Percentiles rank a stretch among this genome's conserved stretches.
These are phyloP conservation scores for Varanus salvator DNA, from an alignment of 2,113 vertebrate genomes.

Conservation along the genomic window DNA sequence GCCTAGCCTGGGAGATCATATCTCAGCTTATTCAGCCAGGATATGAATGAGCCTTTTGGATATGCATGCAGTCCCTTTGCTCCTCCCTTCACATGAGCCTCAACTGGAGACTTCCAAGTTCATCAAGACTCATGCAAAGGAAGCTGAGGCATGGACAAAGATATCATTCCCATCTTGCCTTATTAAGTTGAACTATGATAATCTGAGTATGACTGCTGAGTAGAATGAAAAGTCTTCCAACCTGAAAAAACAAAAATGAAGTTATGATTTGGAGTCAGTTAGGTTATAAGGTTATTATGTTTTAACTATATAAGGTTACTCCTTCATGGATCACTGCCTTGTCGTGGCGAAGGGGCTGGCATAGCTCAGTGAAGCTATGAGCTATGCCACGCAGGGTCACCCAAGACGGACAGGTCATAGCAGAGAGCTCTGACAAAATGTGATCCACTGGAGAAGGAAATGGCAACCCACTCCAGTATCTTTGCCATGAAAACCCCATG, in stretches of 20 bases:
- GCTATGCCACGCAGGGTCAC: too few species aligned
- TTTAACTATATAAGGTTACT: too few species aligned
- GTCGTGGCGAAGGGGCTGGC: too few species aligned
- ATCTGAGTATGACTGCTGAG: neutral
- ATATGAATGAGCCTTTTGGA: neutral
- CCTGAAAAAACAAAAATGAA: slow-evolving; percentile 17
- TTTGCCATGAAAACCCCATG: too few species aligned
- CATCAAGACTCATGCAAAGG: neutral
- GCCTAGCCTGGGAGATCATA: neutral
- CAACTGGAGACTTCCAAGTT: neutral
- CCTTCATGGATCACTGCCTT: too few species aligned
- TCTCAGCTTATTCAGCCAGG: neutral
- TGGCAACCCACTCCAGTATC: too few species aligned
- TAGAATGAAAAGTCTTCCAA: slow-evolving; percentile 35
- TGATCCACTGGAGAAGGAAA: too few species aligned
- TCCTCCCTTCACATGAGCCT: neutral
- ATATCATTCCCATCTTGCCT: neutral
- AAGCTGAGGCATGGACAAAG: neutral
- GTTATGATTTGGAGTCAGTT: slow-evolving; percentile 1
- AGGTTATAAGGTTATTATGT: too few species aligned
- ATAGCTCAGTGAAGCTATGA: too few species aligned
- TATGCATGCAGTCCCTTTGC: too few species aligned
- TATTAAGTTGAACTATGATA: neutral
- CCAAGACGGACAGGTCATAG: too few species aligned
- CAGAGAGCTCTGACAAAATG: too few species aligned